Evolutionary conservation across 1,140 invertebrate genomes (phyloP).

Genomic region (Cyclargus thomasi): DNA sequence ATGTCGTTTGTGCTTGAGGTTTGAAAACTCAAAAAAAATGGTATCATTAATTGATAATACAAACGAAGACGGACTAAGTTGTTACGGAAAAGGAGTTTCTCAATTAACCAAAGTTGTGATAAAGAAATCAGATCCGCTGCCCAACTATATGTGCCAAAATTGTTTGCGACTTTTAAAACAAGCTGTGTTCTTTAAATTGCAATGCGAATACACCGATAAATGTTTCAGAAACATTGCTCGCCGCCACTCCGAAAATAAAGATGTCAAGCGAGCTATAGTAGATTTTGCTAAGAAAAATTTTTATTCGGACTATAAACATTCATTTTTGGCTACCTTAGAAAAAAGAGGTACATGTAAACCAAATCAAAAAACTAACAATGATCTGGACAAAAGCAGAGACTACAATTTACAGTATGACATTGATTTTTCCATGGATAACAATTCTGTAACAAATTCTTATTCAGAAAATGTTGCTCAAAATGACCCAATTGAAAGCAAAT

Average conservation of each 20-base stretch:
- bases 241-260: conserved; percentile 29
- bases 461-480: conserved; percentile 4
- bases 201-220: conserved; percentile 47
- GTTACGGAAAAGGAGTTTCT: conserved; percentile 44
- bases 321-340: background rate
- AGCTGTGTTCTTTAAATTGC: conserved; percentile 52
- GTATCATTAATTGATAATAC: conserved; percentile 47
- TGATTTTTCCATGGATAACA: background rate
- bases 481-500: background rate
- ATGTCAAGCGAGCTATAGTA: conserved; percentile 39
- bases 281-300: conserved; percentile 37
- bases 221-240: conserved; percentile 20
- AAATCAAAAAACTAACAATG: background rate
- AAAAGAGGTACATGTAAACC: background rate
- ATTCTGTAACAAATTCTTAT: background rate
- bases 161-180: conserved; percentile 51
- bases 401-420: conserved; percentile 10
- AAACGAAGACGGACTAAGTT: conserved; percentile 36
- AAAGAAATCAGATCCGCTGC: conserved; percentile 44
- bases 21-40: conserved; percentile 42
- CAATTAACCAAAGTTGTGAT: conserved; percentile 46
- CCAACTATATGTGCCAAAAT: conserved; percentile 46
- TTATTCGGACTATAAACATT: conserved; percentile 4
- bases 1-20: conserved; percentile 53
- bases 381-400: background rate